A percentile compares a stretch with the other conserved stretches of the same genome.
Conservation (phyloP, 2,797 vertebrate species). For the Glyptemys insculpta region DNA sequence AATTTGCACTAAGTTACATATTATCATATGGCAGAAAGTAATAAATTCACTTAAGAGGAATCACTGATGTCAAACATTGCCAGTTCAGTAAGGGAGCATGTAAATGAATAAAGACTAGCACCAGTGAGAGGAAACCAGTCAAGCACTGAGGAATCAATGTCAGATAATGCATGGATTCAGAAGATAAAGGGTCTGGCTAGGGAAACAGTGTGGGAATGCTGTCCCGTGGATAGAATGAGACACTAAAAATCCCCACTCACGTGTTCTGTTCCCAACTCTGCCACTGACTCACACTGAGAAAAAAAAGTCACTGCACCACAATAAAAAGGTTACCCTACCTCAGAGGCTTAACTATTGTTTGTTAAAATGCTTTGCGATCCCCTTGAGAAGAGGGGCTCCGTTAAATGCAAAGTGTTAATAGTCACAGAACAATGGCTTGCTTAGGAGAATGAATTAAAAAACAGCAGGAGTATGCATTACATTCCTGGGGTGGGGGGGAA, state of each 20-base stretch:
- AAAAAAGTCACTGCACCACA: not conserved
- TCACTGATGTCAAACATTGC: not conserved
- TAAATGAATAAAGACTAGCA: not conserved
- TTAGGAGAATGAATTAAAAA: not conserved
- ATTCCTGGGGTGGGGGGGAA: not conserved
- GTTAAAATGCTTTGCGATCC: not conserved
- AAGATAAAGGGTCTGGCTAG: not conserved
- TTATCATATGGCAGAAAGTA: not conserved
- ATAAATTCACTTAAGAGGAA: not conserved
- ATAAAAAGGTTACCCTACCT: not conserved
- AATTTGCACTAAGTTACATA: not conserved
- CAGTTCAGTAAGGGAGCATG: fast-evolving
- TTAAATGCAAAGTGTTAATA: fast-evolving
- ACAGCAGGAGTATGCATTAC: not conserved
- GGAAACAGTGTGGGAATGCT: not conserved
- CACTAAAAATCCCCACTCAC: not conserved
- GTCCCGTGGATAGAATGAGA: not conserved
- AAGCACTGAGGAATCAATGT: fast-evolving
- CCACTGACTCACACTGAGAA: not conserved
- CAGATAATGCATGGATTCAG: not conserved
- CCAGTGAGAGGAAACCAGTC: not conserved
- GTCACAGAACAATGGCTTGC: not conserved
- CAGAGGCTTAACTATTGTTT: not conserved
- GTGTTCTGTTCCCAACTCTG: not conserved
- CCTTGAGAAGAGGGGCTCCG: fast-evolving